These are phyloP conservation scores for Holothuria glaberrima DNA, from an alignment of 35 echinoderm and acorn worm species.

Conservation along the genomic window DNA sequence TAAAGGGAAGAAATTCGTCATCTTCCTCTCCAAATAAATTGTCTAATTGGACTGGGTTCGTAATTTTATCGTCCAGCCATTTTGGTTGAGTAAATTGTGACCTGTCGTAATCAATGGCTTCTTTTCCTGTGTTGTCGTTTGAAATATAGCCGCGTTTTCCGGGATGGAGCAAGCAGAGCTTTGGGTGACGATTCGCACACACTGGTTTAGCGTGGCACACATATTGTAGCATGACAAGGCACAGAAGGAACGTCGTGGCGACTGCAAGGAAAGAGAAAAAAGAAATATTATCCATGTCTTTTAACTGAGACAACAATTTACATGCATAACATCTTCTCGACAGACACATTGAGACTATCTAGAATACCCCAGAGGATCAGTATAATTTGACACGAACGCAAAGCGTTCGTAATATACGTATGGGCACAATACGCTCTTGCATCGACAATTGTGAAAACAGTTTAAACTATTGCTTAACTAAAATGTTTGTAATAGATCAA, in stretches of 20 bases:
- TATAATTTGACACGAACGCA: no score
- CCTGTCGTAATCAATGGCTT: conserved; percentile 6
- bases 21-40: conserved; percentile 34
- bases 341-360: no score
- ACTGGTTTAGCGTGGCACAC: conserved; percentile 32
- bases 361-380: no score
- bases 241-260: conserved; percentile 31
- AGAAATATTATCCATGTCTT: background rate
- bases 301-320: no score
- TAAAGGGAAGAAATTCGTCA: conserved; percentile 26
- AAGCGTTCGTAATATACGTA: no score
- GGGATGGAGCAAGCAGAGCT: conserved; percentile 35
- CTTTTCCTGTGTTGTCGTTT: background rate
- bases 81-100: conserved; percentile 46
- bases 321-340: no score
- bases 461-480: no score
- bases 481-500: no score
- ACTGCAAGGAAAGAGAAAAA: background rate
- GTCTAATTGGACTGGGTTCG: conserved; percentile 8
- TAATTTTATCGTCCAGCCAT: conserved; percentile 26
- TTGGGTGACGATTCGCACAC: conserved; percentile 18
- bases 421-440: no score
- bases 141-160: conserved; percentile 29
- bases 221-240: conserved; percentile 50
- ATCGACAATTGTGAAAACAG: no score